Evolutionary conservation across 2,888 invertebrate genomes (phyloP), one percentile per base, ranked within the genome.

Genomic region (Rosalia funebris): DNA sequence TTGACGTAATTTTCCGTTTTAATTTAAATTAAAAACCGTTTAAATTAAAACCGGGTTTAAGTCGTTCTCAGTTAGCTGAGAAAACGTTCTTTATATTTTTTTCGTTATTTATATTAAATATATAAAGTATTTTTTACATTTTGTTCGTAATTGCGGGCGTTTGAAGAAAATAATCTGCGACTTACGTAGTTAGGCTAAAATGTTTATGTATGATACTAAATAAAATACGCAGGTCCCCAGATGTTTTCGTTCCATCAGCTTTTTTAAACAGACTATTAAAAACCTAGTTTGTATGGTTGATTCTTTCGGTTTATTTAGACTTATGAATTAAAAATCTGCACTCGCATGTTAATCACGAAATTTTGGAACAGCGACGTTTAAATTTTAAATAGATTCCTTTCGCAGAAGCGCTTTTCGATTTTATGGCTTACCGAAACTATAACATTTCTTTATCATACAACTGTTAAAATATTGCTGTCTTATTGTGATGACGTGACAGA

Each of bases 181-280:
- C 41, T 41, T 25, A 25, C 25, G 25, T 25, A 25, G 25, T 25
- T 25, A 7, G 25, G 4, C 3, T 25, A 3, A 7, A 5, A 3
- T 17, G 41, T 41, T 41, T 19, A 41, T n/a, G 17, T 17, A 41
- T 19, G 17, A 41, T 41, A 16, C 10, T 17, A 10, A 41, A 17
- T 41, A 41, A n/a, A 41, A 41, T 41, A 41, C 19, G 11, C 41
- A 16, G 17, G 41, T 25, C 41, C 17, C 41, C 41, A 41, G 41
- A 17, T 41, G 41, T 41, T n/a, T 41, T 41, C 41, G 41, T 9
- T 41, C 41, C 17, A 41, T 41, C 41, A 19, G 17, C n/a, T 17
- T 19, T 4, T 9, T 17, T 41, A 17, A 41, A 17, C 41, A 41
- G 17, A 19, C 41, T 17, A 41, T 41, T 41, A 41, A 41, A 41